Percentiles rank a stretch among this genome's conserved stretches.
phyloP scores from a whole-genome alignment of 2,888 invertebrate species.

The Spialia ferax region DNA sequence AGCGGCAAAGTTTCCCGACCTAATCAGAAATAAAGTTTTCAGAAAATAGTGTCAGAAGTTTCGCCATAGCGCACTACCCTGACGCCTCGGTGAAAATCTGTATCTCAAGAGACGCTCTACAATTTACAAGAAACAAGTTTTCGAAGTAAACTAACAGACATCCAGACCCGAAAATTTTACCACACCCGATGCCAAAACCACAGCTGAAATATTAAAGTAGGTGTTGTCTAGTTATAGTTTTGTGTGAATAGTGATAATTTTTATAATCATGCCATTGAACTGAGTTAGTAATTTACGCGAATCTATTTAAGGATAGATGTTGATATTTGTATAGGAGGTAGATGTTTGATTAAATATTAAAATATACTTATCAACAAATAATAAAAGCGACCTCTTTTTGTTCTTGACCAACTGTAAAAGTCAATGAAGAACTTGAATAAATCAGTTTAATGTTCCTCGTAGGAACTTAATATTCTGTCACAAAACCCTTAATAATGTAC shows the following conservation, averaged over 20 bases:
- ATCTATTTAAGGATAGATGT: too few species aligned
- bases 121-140: slow-evolving; percentile 37
- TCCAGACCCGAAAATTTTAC: slow-evolving; percentile 23
- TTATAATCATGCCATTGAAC: too few species aligned
- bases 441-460: too few species aligned
- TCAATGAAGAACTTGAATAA: too few species aligned
- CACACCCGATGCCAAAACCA: slow-evolving; percentile 4
- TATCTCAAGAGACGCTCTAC: slow-evolving; percentile 48
- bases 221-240: too few species aligned
- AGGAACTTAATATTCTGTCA: neutral
- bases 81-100: slow-evolving; percentile 43
- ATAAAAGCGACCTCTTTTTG: too few species aligned
- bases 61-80: slow-evolving; percentile 49
- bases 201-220: slow-evolving; percentile 6
- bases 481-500: neutral
- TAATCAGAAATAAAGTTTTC: slow-evolving; percentile 74
- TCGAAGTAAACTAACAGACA: slow-evolving; percentile 34
- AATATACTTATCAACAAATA: too few species aligned
- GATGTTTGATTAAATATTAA: too few species aligned
- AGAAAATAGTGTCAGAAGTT: slow-evolving; percentile 75
- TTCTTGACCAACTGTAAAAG: too few species aligned
- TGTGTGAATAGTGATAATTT: too few species aligned
- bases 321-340: too few species aligned
- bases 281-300: too few species aligned
- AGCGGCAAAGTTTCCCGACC: slow-evolving; percentile 60